These are phyloP conservation scores for Esperia sulphurella DNA, from an alignment of 2,888 invertebrate species.

Conservation along the genomic window DNA sequence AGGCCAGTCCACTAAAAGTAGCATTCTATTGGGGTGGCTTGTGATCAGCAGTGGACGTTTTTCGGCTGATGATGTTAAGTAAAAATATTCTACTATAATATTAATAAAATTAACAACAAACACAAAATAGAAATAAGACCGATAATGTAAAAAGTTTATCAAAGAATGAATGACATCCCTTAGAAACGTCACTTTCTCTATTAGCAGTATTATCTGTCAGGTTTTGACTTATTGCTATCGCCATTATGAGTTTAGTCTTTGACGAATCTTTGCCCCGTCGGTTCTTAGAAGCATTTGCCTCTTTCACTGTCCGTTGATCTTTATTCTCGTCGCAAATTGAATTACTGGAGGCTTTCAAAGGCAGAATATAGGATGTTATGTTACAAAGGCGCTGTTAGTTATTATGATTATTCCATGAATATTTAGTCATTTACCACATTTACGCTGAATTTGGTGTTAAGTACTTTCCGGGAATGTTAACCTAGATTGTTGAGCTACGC, in stretches of 20 bases:
- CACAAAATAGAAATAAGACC: too few species aligned
- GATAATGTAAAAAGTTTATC: too few species aligned
- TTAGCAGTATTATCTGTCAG: neutral
- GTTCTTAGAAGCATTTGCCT: conserved; percentile 6
- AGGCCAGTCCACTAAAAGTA: too few species aligned
- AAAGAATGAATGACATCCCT: too few species aligned
- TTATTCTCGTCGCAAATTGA: conserved; percentile 35
- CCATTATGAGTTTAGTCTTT: neutral
- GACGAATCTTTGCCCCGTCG: neutral
- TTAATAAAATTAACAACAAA: too few species aligned
- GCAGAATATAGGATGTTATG: conserved; percentile 26
- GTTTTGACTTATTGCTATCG: too few species aligned
- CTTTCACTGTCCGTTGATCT: conserved; percentile 18
- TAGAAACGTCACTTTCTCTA: neutral
- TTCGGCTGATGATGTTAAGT: too few species aligned
- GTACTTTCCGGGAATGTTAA: neutral
- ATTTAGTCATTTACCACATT: neutral
- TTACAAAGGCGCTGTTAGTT: conserved; percentile 2
- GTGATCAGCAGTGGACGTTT: too few species aligned
- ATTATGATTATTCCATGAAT: conserved; percentile 1
- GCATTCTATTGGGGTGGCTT: too few species aligned
- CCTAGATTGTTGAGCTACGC: too few species aligned
- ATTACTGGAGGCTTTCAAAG: conserved; percentile 44
- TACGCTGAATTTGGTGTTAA: neutral
- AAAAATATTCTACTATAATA: too few species aligned